A percentile compares a stretch with the other conserved stretches of the same genome.
Evolutionary conservation across 1,140 invertebrate genomes (phyloP).

Genomic region (Homarus americanus): DNA sequence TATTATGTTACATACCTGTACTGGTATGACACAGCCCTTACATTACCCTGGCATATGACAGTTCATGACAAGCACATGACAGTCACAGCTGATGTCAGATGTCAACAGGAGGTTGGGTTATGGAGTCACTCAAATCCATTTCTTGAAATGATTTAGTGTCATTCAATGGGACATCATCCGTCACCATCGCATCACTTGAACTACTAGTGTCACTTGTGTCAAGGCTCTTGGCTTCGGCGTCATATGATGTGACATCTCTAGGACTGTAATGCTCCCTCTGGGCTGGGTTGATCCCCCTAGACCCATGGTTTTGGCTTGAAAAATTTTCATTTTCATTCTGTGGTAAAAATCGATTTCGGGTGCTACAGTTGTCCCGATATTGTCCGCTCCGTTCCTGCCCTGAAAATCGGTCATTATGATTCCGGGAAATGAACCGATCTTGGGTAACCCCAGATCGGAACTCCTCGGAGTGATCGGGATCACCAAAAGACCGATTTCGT

Average conservation of each 20-base stretch:
- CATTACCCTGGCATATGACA: too few relatives aligned
- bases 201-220: conserved; percentile 67
- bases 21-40: conserved; percentile 12
- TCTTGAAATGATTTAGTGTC: conserved; percentile 67
- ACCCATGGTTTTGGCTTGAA: conserved; percentile 29
- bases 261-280: too few relatives aligned
- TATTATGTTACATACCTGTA: too few relatives aligned
- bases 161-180: conserved; percentile 55
- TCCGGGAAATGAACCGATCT: conserved; percentile 36
- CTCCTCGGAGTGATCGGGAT: conserved; percentile 38
- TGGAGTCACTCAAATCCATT: conserved; percentile 66
- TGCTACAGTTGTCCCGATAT: conserved; percentile 8
- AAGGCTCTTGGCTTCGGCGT: conserved; percentile 37
- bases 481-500: conserved; percentile 31
- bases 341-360: conserved; percentile 32
- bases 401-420: conserved; percentile 49
- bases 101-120: conserved; percentile 61
- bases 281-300: too few relatives aligned
- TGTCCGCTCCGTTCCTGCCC: conserved; percentile 34
- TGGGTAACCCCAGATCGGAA: conserved; percentile 35
- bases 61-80: conserved; percentile 45
- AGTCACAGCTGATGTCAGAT: conserved; percentile 71
- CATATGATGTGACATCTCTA: too few relatives aligned
- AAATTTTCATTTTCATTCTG: conserved; percentile 30
- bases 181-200: conserved; percentile 68